Percentiles rank a stretch among this genome's conserved stretches.
Evolutionary conservation across 2,113 vertebrate genomes (phyloP).

Genomic region (Microcebus tavaratra): DNA sequence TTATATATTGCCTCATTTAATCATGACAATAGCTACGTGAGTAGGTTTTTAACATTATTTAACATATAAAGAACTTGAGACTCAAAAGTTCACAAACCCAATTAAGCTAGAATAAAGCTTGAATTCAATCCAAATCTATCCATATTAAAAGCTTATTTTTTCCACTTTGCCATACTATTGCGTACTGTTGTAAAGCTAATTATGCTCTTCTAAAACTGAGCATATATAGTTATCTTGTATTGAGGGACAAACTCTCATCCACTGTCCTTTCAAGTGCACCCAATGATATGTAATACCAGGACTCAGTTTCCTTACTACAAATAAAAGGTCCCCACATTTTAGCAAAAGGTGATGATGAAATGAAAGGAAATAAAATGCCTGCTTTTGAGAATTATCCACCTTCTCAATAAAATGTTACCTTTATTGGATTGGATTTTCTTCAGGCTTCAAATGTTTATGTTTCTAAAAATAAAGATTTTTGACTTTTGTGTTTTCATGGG

Average conservation of each 20-base stretch:
- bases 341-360: background rate
- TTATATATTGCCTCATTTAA: background rate
- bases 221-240: background rate
- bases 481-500: background rate
- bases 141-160: background rate
- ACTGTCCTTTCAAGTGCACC: background rate
- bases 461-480: background rate
- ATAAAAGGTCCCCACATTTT: background rate
- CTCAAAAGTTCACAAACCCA: background rate
- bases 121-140: background rate
- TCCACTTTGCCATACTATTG: background rate
- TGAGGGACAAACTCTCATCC: background rate
- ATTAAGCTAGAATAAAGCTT: background rate
- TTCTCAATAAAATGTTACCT: background rate
- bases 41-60: slow-evolving; percentile 6
- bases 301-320: background rate
- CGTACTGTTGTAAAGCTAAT: background rate
- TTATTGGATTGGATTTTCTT: background rate
- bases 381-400: background rate
- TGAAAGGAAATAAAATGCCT: background rate
- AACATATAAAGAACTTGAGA: background rate
- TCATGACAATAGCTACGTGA: background rate
- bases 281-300: background rate
- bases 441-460: background rate
- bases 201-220: background rate